Evolutionary conservation across 2,113 vertebrate species (phyloP).

Genomic region (Chloropsis cyanopogon): DNA sequence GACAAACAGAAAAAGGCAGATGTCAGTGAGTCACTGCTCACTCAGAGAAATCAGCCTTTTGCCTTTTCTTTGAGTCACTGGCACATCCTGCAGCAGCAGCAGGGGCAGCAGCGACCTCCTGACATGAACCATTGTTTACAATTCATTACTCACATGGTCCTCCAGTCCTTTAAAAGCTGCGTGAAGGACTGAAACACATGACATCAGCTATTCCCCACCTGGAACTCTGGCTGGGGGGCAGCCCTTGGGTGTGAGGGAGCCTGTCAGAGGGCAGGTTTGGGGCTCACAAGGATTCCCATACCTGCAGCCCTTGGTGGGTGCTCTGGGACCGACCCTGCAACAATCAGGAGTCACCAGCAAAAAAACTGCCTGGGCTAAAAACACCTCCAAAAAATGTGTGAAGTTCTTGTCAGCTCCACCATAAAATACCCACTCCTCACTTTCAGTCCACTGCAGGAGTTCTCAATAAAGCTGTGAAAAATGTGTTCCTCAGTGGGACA

Average conservation of each 20-base stretch:
- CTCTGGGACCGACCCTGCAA: neutral
- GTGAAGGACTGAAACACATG: neutral
- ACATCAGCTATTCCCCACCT: slow-evolving; percentile 25
- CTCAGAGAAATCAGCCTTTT: neutral
- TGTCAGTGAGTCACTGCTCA: slow-evolving; percentile 6
- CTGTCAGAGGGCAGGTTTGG: neutral
- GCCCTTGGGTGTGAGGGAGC: neutral
- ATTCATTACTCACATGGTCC: slow-evolving; percentile 31
- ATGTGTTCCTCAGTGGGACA: neutral
- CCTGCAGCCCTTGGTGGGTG: neutral
- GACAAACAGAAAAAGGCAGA: slow-evolving; percentile 47
- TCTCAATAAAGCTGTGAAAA: neutral
- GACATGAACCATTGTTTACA: neutral
- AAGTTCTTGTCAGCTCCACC: neutral
- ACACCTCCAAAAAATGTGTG: neutral
- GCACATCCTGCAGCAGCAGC: slow-evolving; percentile 11
- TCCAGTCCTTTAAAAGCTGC: neutral
- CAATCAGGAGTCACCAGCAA: neutral
- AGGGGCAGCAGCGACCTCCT: neutral
- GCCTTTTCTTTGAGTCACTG: slow-evolving; percentile 20
- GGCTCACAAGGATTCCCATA: neutral
- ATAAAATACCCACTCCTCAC: neutral
- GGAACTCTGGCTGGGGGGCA: neutral
- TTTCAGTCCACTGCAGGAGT: neutral
- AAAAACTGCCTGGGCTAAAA: neutral